Percentiles rank a stretch among this genome's conserved stretches.
Conservation (phyloP, 2,888 invertebrate genomes). For the Drosophila merina region DNA sequence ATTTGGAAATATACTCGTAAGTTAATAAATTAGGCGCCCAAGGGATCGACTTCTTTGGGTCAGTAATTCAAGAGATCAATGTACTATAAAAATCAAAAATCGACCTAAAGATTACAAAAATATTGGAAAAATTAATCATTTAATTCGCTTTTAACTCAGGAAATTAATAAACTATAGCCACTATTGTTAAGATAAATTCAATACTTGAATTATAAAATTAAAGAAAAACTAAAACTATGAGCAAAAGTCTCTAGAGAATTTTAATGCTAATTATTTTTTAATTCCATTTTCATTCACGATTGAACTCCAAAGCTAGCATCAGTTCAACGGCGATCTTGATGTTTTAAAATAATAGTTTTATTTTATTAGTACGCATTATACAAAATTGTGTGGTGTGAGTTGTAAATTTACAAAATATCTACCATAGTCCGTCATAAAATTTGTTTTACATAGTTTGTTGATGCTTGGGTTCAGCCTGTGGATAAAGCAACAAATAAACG, state of each 20-base stretch:
- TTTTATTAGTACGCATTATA: constrained; percentile 61
- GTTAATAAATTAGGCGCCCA: neutral
- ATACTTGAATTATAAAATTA: neutral
- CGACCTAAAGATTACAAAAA: neutral
- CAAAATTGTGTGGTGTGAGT: constrained; percentile 65
- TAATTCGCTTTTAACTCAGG: neutral
- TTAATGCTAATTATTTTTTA: neutral
- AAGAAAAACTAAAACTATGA: neutral
- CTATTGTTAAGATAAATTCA: no score
- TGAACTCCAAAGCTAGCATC: neutral
- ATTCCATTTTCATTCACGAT: neutral
- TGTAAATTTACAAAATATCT: constrained; percentile 74
- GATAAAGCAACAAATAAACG: constrained; percentile 4
- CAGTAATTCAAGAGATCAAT: constrained; percentile 13
- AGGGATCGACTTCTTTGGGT: neutral
- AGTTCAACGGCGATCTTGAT: neutral
- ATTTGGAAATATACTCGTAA: neutral
- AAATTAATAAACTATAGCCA: no score
- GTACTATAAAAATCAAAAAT: neutral
- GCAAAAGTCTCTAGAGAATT: neutral
- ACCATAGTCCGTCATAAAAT: constrained; percentile 68
- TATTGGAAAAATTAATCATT: constrained; percentile 1
- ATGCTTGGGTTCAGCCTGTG: constrained; percentile 27
- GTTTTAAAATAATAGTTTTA: constrained; percentile 34
- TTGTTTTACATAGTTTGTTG: constrained; percentile 54